A percentile compares a stretch with the other conserved stretches of the same genome.
These are phyloP conservation scores for Burhinus oedicnemus DNA, from an alignment of 2,113 vertebrate genomes.

Conservation along the genomic window DNA sequence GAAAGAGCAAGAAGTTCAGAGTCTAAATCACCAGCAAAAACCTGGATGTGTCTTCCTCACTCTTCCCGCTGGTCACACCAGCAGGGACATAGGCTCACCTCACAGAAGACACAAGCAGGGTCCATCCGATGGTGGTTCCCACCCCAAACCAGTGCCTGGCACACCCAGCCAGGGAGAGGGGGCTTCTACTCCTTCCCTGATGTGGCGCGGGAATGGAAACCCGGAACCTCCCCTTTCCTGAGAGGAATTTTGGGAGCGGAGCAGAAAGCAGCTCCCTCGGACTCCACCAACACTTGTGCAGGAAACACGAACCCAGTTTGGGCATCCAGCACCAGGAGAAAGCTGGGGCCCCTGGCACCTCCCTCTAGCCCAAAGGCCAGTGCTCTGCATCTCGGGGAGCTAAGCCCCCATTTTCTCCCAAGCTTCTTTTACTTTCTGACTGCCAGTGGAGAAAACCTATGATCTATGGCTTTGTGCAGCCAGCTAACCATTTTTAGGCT, in stretches of 20 bases:
- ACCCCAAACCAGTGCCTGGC: not conserved
- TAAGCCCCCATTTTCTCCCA: not conserved
- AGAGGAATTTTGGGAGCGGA: not conserved
- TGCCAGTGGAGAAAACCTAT: not conserved
- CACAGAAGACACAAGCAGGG: not conserved
- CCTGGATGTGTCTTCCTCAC: not conserved
- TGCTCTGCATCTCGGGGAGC: rapidly evolving
- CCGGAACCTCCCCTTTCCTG: not conserved
- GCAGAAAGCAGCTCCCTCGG: not conserved
- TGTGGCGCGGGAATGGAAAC: rapidly evolving
- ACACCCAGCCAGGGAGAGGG: rapidly evolving
- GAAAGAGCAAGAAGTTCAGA: not conserved
- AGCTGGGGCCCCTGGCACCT: not conserved
- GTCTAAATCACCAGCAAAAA: not conserved
- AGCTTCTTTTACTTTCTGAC: not conserved
- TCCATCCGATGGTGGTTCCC: rapidly evolving
- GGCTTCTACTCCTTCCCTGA: not conserved
- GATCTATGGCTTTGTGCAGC: not conserved
- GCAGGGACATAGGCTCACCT: no score
- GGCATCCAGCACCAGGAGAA: not conserved
- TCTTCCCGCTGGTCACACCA: rapidly evolving
- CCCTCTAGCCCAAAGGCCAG: no score
- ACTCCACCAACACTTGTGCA: not conserved
- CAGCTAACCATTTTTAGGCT: not conserved
- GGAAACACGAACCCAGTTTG: not conserved